phyloP scores from a whole-genome alignment of 2,113 vertebrate species.

The Pundamilia nyererei region DNA sequence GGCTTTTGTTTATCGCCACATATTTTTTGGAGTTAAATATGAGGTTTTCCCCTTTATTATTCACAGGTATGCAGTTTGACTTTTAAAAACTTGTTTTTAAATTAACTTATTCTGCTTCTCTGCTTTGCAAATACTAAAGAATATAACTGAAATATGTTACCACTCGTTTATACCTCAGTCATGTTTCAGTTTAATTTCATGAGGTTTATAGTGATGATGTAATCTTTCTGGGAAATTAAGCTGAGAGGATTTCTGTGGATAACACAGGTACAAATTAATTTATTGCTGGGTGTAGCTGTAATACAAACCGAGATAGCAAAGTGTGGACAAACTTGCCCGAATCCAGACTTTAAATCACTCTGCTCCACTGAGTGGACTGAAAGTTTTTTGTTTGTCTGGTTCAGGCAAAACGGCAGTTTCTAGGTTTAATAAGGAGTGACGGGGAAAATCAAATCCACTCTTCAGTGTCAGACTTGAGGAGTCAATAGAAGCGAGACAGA shows the following conservation, averaged over 20 bases:
- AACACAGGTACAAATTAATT: not conserved
- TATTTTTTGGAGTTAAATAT: not conserved
- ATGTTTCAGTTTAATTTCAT: not conserved
- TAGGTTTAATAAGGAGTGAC: not conserved
- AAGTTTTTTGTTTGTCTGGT: not conserved
- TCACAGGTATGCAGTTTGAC: not conserved
- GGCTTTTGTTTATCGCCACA: not conserved
- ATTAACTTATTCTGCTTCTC: not conserved
- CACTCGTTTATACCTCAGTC: slow-evolving; percentile 32
- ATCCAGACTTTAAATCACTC: not conserved
- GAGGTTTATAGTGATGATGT: not conserved
- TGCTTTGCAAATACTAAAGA: not conserved
- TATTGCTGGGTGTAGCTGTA: not conserved
- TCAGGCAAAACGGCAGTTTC: not conserved
- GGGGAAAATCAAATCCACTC: not conserved
- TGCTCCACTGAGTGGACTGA: not conserved
- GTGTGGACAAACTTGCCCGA: not conserved
- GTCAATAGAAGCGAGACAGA: not conserved
- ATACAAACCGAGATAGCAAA: not conserved
- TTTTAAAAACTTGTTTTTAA: rapidly evolving
- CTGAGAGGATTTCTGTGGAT: not conserved
- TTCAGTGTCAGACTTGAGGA: not conserved
- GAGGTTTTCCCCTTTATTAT: not conserved
- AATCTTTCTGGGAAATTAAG: not conserved
- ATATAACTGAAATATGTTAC: not conserved